Conservation (phyloP, 2,888 invertebrate species). For the Oscheius sp. region DNA sequence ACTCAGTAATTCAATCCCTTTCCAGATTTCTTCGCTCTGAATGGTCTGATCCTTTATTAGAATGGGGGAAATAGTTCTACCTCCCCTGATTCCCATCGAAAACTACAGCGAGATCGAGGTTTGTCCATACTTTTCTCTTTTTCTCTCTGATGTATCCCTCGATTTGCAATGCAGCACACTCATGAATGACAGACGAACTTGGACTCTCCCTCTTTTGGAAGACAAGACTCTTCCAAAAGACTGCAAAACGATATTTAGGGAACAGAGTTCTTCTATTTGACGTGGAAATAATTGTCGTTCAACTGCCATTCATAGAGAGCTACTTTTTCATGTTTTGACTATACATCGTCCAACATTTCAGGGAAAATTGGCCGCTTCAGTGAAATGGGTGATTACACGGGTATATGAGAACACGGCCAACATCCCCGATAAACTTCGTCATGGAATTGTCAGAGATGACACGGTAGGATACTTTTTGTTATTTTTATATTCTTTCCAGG, state of each 20-base stretch:
- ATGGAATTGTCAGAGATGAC: slow-evolving; percentile 59
- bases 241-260: too few species aligned
- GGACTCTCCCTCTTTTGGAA: too few species aligned
- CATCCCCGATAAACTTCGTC: slow-evolving; percentile 65
- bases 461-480: slow-evolving; percentile 42
- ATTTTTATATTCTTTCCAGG: too few species aligned
- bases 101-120: slow-evolving; percentile 23
- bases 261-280: too few species aligned
- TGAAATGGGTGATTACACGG: slow-evolving; percentile 67
- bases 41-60: slow-evolving; percentile 3
- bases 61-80: slow-evolving; percentile 27
- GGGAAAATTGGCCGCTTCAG: slow-evolving; percentile 68
- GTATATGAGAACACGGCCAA: slow-evolving; percentile 63
- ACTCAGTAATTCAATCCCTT: too few species aligned
- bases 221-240: too few species aligned
- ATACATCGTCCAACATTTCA: too few species aligned
- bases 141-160: background rate
- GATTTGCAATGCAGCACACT: slow-evolving; percentile 16
- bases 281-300: too few species aligned
- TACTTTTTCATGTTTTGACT: too few species aligned
- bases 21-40: background rate
- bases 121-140: background rate
- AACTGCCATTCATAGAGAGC: too few species aligned
- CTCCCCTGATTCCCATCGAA: slow-evolving; percentile 22
- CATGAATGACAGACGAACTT: slow-evolving; percentile 22